phyloP scores from a whole-genome alignment of 1,140 invertebrate genomes.

The Papilio aristodemus region DNA sequence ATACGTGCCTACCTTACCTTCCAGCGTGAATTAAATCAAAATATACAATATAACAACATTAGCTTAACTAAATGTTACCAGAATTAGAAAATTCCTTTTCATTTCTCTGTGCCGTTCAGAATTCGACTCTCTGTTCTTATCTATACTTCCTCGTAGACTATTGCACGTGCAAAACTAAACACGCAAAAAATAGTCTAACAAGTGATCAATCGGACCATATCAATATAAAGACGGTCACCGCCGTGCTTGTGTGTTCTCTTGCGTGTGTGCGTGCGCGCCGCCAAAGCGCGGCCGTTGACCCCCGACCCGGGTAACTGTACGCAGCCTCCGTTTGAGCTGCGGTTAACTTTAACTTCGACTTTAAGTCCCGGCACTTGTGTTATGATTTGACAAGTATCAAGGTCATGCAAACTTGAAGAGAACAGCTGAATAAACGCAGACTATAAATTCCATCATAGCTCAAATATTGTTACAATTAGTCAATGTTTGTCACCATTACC shows the following conservation, averaged over 20 bases:
- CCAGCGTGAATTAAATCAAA: background rate
- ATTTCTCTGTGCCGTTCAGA: background rate
- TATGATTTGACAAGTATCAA: slow-evolving; percentile 8
- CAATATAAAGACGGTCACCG: slow-evolving; percentile 7
- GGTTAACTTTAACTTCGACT: slow-evolving; percentile 20
- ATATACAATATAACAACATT: no score
- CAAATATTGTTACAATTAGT: no score
- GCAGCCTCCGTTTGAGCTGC: slow-evolving; percentile 24
- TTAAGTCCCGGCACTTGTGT: slow-evolving; percentile 9
- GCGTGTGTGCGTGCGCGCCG: slow-evolving; percentile 5
- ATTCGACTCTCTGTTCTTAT: background rate
- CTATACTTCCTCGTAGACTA: background rate
- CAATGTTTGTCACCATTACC: no score
- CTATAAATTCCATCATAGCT: no score
- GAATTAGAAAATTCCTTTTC: no score
- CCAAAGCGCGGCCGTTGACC: slow-evolving; percentile 43
- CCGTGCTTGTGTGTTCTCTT: no score
- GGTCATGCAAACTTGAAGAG: background rate
- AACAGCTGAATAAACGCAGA: background rate
- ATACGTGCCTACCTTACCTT: no score
- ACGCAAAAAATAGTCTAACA: slow-evolving; percentile 10
- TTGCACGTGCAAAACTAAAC: background rate
- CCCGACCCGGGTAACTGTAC: slow-evolving; percentile 47
- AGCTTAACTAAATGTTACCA: no score
- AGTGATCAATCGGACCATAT: slow-evolving; percentile 17